Percentiles rank a stretch among this genome's conserved stretches.
These are phyloP conservation scores for Rhagologus leucostigma DNA, from an alignment of 2,113 vertebrate genomes.

Conservation along the genomic window DNA sequence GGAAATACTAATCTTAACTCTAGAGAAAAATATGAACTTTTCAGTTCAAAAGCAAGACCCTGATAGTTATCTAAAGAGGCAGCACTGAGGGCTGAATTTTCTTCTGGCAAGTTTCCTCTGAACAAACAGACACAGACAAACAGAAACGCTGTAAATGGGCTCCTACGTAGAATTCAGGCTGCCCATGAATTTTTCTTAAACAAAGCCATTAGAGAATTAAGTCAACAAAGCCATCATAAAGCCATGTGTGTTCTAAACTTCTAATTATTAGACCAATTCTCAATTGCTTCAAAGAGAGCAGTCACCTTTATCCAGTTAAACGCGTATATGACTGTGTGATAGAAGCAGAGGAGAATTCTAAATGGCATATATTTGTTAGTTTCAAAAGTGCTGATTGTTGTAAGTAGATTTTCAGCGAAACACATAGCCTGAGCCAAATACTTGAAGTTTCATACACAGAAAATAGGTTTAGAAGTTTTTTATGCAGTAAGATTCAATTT, in stretches of 20 bases:
- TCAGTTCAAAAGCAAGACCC: not conserved
- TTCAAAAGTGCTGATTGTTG: not conserved
- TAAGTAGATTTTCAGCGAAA: not conserved
- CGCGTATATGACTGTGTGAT: fast-evolving
- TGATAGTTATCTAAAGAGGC: not conserved
- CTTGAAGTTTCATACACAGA: not conserved
- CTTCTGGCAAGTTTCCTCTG: not conserved
- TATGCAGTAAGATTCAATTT: not conserved
- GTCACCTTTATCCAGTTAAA: not conserved
- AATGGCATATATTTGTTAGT: not conserved
- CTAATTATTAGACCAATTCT: not conserved
- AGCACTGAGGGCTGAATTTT: not conserved
- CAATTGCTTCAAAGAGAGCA: not conserved
- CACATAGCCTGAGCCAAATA: not conserved
- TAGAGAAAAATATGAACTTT: not conserved
- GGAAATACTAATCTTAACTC: not conserved
- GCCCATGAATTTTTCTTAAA: not conserved
- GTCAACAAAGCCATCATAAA: not conserved
- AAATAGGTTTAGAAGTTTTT: not conserved
- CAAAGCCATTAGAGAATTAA: not conserved
- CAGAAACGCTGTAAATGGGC: not conserved
- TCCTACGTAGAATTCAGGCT: not conserved
- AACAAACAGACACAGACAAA: not conserved
- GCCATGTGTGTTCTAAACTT: not conserved
- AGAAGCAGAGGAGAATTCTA: not conserved